Percentiles rank a stretch among this genome's conserved stretches.
phyloP scores from a whole-genome alignment of 1,140 invertebrate species.

The Brachionus rotundiformis region DNA sequence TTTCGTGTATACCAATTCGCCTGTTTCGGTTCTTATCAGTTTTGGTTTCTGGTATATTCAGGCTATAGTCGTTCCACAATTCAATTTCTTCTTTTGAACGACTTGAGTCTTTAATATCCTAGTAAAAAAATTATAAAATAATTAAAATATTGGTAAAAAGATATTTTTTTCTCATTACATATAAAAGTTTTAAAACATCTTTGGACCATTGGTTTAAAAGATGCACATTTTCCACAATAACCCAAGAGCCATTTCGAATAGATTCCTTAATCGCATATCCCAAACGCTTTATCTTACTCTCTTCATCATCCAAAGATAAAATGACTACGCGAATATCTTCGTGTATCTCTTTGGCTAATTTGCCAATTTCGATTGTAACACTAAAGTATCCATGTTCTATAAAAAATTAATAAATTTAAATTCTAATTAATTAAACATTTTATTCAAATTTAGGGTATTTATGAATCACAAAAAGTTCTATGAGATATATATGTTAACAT shows the following conservation, averaged over 20 bases:
- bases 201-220: slow-evolving; percentile 10
- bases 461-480: too few species aligned
- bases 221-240: slow-evolving; percentile 41
- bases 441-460: too few species aligned
- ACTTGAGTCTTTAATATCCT: slow-evolving; percentile 36
- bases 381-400: background rate
- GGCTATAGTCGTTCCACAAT: slow-evolving; percentile 24
- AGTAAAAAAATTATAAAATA: background rate
- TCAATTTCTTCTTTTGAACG: slow-evolving; percentile 37
- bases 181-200: slow-evolving; percentile 29
- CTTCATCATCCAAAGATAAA: slow-evolving; percentile 27
- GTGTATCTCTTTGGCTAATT: slow-evolving; percentile 43
- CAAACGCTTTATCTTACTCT: slow-evolving; percentile 18
- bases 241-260: slow-evolving; percentile 13
- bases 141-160: background rate
- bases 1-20: slow-evolving; percentile 10
- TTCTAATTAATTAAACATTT: too few species aligned
- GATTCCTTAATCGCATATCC: slow-evolving; percentile 20
- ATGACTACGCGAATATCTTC: slow-evolving; percentile 13
- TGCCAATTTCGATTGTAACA: slow-evolving; percentile 27
- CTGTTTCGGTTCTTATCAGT: background rate
- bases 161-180: background rate
- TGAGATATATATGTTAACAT: too few species aligned
- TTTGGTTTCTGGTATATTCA: slow-evolving; percentile 28
- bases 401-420: too few species aligned